Base-by-base conservation (phyloP, 2,888 invertebrate genomes). In the Euclidia mi region DNA sequence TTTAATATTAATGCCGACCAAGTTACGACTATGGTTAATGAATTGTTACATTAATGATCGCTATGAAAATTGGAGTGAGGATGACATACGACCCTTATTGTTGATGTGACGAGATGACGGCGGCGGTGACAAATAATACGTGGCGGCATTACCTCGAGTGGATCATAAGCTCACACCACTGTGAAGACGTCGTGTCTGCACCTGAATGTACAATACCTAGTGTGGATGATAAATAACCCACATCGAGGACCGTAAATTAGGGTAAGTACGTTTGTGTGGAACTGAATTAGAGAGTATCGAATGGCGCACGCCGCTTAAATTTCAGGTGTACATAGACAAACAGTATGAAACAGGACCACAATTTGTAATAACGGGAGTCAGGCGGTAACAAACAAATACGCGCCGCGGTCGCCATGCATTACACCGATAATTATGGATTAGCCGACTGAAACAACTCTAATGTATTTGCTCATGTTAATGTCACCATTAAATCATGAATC, bases 361-460 rank as follows among this genome's bases (percentile, higher is more conserved):
- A 74, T 75, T 76, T 75, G 84, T 81, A 84, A 87, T 87, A 85
- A 82, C 76, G 60, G 69, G 64, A 80, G 84, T 78, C 82, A 82
- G 75, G 79, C 76, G 74, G 76, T 73, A 75, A 76, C 83, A 81
- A 81, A 84, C 85, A 86, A 85, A 84, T 81, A 81, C 78, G 73
- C 81, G 66, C 60, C 66, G 82, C 64, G 81, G 75, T 67, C 72
- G 79, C 82, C 77, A 82, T 84, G 80, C 82, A 81, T 87, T 79
- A 81, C 75, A 63, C 68, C 78, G 69, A 85, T 87, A 84, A 89
- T 85, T 84, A 86, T 79, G 81, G 84, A 86, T 89, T 84, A 87
- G 84, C 74, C 69, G 56, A 72, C 76, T 82, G 78, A 79, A 86
- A 87, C 82, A 82, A 82, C 82, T 82, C 76, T 69, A 81, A 82